Percentiles rank a stretch among this genome's conserved stretches.
These are phyloP conservation scores for Capitulum mitella DNA, from an alignment of 2,888 invertebrate genomes.

Conservation along the genomic window DNA sequence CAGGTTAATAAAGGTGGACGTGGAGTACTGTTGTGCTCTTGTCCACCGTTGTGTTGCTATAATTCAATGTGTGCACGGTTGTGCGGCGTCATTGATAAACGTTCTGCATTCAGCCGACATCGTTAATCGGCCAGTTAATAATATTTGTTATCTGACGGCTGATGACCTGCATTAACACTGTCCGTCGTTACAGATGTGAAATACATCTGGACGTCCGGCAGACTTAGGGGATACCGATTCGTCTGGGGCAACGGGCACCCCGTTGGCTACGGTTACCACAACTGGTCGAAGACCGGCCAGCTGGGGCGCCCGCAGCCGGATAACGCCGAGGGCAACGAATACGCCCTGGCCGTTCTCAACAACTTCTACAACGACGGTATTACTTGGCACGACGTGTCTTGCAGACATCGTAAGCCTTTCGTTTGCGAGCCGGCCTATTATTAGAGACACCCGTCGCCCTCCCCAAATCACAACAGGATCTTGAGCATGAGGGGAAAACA, in stretches of 20 bases:
- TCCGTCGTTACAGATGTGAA: not conserved
- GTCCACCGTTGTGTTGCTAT: not conserved
- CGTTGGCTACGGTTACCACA: not conserved
- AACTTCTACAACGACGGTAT: not conserved
- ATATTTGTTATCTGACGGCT: no score
- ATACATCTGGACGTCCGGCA: not conserved
- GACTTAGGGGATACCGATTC: not conserved
- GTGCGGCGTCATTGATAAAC: not conserved
- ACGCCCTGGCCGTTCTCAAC: not conserved
- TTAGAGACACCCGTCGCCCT: no score
- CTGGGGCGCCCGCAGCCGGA: not conserved
- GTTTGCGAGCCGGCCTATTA: constrained; percentile 11
- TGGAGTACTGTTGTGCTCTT: not conserved
- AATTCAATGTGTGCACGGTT: not conserved
- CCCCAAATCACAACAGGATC: no score
- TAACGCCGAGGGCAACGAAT: constrained; percentile 11
- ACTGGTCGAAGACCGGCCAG: not conserved
- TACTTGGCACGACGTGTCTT: not conserved
- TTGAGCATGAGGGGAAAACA: no score
- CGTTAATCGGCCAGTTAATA: no score
- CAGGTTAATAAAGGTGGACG: not conserved
- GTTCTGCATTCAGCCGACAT: not conserved
- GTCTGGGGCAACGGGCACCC: not conserved
- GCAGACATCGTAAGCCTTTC: not conserved
- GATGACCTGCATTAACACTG: no score